These are phyloP conservation scores for Drusus annulatus DNA, from an alignment of 1,140 invertebrate species.

Conservation along the genomic window DNA sequence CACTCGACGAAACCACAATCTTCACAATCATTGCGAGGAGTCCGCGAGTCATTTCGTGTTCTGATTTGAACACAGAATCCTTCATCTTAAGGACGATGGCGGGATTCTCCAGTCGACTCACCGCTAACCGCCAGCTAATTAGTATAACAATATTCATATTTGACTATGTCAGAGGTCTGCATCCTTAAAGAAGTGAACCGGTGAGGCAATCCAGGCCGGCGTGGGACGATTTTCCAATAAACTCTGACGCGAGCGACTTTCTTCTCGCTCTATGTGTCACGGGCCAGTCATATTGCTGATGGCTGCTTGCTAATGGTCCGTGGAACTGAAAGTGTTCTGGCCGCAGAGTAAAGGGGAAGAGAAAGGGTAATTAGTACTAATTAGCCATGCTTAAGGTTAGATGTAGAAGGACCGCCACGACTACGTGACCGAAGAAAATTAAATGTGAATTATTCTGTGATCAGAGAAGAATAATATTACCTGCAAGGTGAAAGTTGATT, in stretches of 20 bases:
- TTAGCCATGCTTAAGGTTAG: too few relatives aligned
- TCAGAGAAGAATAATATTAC: too few relatives aligned
- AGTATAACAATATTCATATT: too few relatives aligned
- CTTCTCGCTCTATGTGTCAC: slow-evolving; percentile 11
- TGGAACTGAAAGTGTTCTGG: background rate
- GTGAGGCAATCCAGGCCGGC: background rate
- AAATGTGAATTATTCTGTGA: too few relatives aligned
- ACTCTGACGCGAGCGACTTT: slow-evolving; percentile 12
- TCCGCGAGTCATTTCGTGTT: background rate
- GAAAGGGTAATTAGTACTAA: too few relatives aligned
- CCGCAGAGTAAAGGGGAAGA: background rate
- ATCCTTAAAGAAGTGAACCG: background rate
- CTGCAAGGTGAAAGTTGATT: too few relatives aligned
- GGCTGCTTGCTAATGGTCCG: background rate
- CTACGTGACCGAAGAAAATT: too few relatives aligned
- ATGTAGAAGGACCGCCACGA: too few relatives aligned
- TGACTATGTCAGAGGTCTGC: background rate
- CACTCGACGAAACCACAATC: too few relatives aligned
- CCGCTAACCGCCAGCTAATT: background rate
- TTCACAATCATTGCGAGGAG: background rate
- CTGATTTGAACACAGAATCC: slow-evolving; percentile 1
- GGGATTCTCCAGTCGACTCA: slow-evolving; percentile 8
- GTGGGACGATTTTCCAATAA: background rate
- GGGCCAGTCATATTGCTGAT: background rate
- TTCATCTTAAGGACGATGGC: background rate